These are phyloP conservation scores for Rattus rattus DNA, from an alignment of 2,113 vertebrate genomes.

Conservation along the genomic window DNA sequence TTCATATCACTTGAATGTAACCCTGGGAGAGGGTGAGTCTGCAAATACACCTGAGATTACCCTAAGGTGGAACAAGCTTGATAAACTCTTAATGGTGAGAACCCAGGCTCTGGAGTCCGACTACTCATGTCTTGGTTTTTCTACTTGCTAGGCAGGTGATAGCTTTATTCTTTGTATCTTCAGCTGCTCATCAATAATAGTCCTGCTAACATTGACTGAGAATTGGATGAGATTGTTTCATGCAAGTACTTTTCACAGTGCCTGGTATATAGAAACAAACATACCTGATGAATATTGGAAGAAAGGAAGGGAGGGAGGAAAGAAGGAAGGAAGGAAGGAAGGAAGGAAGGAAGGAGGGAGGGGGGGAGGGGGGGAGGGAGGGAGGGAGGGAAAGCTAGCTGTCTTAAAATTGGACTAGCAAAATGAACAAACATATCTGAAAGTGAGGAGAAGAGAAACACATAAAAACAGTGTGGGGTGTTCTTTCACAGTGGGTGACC, in stretches of 20 bases:
- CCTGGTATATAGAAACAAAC: neutral
- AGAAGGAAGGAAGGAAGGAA: neutral
- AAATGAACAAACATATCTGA: neutral
- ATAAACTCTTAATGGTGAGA: neutral
- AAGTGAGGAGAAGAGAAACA: neutral
- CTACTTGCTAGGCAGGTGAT: neutral
- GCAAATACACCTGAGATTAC: neutral
- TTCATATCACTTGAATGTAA: neutral
- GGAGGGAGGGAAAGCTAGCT: neutral
- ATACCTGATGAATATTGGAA: neutral
- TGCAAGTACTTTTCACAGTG: neutral
- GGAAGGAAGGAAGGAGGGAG: too few relatives aligned
- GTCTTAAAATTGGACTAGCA: neutral
- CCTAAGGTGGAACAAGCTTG: neutral
- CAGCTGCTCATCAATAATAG: neutral
- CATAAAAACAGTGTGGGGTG: neutral
- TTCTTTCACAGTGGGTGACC: accelerated
- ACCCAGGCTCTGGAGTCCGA: neutral
- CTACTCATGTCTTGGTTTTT: neutral
- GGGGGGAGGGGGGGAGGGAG: too few relatives aligned
- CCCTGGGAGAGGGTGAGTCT: neutral
- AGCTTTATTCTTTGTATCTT: neutral
- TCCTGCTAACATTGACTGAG: neutral
- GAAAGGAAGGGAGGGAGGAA: neutral
- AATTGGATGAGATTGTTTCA: neutral